Evolutionary conservation across 2,797 vertebrate genomes (phyloP).

Genomic region (Myripristis murdjan): DNA sequence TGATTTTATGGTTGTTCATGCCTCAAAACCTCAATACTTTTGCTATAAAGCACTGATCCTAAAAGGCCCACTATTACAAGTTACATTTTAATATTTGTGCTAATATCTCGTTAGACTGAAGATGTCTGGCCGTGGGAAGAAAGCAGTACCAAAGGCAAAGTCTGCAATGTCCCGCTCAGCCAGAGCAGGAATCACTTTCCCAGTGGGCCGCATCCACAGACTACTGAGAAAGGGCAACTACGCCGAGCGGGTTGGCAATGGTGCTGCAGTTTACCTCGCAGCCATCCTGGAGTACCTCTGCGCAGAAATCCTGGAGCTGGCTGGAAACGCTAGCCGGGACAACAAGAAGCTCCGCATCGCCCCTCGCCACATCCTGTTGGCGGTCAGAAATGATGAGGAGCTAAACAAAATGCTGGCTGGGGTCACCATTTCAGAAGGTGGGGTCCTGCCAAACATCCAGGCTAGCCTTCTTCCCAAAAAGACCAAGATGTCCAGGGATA

Average conservation of each 20-base stretch:
- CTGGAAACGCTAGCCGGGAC: constrained; percentile 79
- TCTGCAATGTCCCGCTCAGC: constrained; percentile 43
- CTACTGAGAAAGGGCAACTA: constrained; percentile 81
- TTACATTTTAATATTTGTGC: no score
- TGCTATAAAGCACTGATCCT: no score
- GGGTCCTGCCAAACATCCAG: constrained; percentile 85
- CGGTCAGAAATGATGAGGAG: constrained; percentile 86
- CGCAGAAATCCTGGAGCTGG: constrained; percentile 85
- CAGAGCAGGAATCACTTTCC: constrained; percentile 85
- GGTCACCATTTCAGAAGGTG: constrained; percentile 85
- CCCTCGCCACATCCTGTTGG: constrained; percentile 86
- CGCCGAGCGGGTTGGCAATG: constrained; percentile 63
- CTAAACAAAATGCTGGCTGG: constrained; percentile 76
- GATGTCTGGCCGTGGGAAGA: constrained; percentile 89
- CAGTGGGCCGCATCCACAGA: constrained; percentile 82
- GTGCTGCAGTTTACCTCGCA: constrained; percentile 81
- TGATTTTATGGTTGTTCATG: background rate
- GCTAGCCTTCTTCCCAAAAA: constrained; percentile 81
- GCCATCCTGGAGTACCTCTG: constrained; percentile 87
- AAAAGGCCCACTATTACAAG: no score
- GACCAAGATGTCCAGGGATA: constrained; percentile 58
- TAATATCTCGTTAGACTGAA: constrained; percentile 7
- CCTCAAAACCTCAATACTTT: no score
- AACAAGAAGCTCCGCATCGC: constrained; percentile 84
- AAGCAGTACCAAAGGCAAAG: constrained; percentile 52